phyloP scores from a whole-genome alignment of 2,888 invertebrate genomes.

The Gymnosoma rotundatum region DNA sequence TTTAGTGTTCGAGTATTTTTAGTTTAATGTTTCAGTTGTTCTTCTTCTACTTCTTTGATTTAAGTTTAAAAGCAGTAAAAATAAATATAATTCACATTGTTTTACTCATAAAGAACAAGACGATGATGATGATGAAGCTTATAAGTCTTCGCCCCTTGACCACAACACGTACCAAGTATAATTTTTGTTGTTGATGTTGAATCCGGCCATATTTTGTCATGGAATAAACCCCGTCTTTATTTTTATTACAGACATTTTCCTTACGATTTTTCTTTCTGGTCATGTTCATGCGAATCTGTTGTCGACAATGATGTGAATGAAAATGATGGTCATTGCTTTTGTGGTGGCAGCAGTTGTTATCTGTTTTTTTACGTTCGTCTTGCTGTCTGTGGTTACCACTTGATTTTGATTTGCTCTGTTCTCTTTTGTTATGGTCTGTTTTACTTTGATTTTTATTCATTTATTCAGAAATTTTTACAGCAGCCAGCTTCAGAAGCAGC shows the following conservation, averaged over 20 bases:
- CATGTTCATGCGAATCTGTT: slow-evolving; percentile 51
- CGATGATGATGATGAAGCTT: slow-evolving; percentile 8
- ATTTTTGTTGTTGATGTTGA: slow-evolving; percentile 40
- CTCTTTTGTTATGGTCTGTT: slow-evolving; percentile 17
- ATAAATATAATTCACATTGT: slow-evolving; percentile 48
- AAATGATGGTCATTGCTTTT: slow-evolving; percentile 68
- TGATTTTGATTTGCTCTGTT: slow-evolving; percentile 72
- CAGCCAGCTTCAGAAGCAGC: slow-evolving; percentile 74
- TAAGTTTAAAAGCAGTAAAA: neutral
- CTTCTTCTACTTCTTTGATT: slow-evolving; percentile 2
- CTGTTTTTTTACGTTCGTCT: slow-evolving; percentile 11
- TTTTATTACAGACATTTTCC: slow-evolving; percentile 70
- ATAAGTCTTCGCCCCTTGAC: slow-evolving; percentile 72
- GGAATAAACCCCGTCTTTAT: slow-evolving; percentile 69
- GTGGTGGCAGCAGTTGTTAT: slow-evolving; percentile 32
- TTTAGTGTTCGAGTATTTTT: slow-evolving; percentile 21
- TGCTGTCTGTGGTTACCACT: slow-evolving; percentile 58
- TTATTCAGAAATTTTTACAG: slow-evolving; percentile 55
- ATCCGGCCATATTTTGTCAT: slow-evolving; percentile 67
- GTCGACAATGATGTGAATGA: slow-evolving; percentile 58
- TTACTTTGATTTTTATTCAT: slow-evolving; percentile 50
- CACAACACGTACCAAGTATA: slow-evolving; percentile 76
- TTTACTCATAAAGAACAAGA: slow-evolving; percentile 16
- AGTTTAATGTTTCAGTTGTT: slow-evolving; percentile 7
- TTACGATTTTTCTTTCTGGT: slow-evolving; percentile 53